Conservation (phyloP, 2,888 invertebrate species). For the Platycheirus rosarum region DNA sequence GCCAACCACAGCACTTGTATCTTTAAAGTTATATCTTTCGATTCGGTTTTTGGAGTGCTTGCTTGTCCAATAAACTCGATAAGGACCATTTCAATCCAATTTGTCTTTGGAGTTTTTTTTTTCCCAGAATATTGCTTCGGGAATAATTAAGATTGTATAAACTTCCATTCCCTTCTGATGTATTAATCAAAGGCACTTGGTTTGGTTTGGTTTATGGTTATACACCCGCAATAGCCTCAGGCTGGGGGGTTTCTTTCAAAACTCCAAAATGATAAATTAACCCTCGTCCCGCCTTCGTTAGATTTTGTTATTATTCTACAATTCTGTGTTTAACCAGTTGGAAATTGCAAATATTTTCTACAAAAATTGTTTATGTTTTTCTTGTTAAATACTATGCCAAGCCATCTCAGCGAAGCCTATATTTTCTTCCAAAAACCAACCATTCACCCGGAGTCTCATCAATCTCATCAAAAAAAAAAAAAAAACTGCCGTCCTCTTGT, state of each 20-base stretch:
- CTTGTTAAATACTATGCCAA: conserved; percentile 40
- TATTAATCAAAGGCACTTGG: conserved; percentile 55
- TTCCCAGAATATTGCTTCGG: no score
- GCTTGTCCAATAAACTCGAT: conserved; percentile 48
- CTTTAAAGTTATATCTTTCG: conserved; percentile 34
- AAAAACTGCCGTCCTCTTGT: conserved; percentile 8
- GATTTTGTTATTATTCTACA: conserved; percentile 8
- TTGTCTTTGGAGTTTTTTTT: conserved; percentile 37
- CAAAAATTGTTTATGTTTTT: conserved; percentile 57
- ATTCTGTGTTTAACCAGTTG: conserved; percentile 53
- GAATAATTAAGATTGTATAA: conserved; percentile 4
- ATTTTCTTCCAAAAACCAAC: neutral
- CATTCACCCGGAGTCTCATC: conserved; percentile 18
- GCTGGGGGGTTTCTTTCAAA: conserved; percentile 52
- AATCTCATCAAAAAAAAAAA: conserved; percentile 40
- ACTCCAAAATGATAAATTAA: conserved; percentile 62
- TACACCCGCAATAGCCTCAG: conserved; percentile 21
- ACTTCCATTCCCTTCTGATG: conserved; percentile 2
- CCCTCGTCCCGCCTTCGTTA: conserved; percentile 5
- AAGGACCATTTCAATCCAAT: conserved; percentile 36
- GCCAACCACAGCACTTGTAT: conserved; percentile 9
- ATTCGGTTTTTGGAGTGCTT: conserved; percentile 28
- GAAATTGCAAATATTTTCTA: conserved; percentile 65
- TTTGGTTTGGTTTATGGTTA: neutral
- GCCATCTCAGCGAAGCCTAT: neutral